These are phyloP conservation scores for Oryzias woworae DNA, from an alignment of 2,113 vertebrate species.

Conservation along the genomic window DNA sequence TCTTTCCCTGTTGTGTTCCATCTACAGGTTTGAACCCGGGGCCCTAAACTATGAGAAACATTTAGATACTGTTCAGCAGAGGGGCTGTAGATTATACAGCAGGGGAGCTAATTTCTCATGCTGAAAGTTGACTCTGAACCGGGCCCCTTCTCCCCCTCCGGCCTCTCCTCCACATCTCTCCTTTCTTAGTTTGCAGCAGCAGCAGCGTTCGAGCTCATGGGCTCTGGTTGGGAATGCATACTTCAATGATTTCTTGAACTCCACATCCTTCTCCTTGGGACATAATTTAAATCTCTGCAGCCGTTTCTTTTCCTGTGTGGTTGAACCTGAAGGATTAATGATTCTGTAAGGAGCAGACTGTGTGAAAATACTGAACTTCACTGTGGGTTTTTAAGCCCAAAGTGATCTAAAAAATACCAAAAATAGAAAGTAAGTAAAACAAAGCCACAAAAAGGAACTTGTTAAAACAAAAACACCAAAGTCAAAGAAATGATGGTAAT, in stretches of 20 bases:
- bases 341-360: no score
- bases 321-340: no score
- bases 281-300: constrained; percentile 41
- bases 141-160: constrained; percentile 17
- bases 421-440: no score
- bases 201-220: constrained; percentile 4
- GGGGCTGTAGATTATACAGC: constrained; percentile 55
- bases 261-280: constrained; percentile 7
- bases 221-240: constrained; percentile 22
- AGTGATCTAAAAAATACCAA: no score
- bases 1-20: constrained; percentile 49
- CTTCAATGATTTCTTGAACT: constrained; percentile 22
- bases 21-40: constrained; percentile 44
- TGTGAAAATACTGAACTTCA: no score
- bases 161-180: constrained; percentile 18
- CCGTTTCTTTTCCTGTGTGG: not conserved
- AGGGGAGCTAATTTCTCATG: constrained; percentile 54
- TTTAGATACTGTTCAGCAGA: constrained; percentile 56
- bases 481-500: no score
- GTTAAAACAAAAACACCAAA: no score
- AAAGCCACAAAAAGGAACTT: no score
- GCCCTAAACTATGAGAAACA: constrained; percentile 43
- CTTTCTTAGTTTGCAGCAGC: constrained; percentile 2
- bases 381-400: no score
- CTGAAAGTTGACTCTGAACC: constrained; percentile 43